Evolutionary conservation across 2,888 invertebrate genomes (phyloP), one percentile per base, ranked within the genome.

Genomic region (Meiosimyza decipiens): DNA sequence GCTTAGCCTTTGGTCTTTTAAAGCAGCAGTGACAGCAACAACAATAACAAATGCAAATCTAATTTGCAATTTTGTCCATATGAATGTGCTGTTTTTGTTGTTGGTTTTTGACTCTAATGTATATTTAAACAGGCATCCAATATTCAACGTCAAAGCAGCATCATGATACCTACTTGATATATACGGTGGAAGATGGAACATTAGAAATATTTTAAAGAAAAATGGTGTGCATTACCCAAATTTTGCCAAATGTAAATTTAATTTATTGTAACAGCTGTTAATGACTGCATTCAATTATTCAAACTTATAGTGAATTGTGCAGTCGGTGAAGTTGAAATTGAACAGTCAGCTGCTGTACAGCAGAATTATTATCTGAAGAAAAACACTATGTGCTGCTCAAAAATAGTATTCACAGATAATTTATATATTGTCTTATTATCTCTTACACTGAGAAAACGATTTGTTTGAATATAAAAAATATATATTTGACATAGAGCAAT

Each of bases 31-130:
- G 22, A 59, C 13, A n/a, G 7, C 54, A 5, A 7, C 40, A 40
- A 40, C 40, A 40, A 40, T 40, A 52, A 22, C 33, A 68, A 74
- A 74, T 73, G 65, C 49, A 68, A 69, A 65, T 69, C 55, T 71
- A 69, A 73, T 74, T 66, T 64, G 18, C 33, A 59, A 72, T 74
- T 69, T 71, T 55, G 9, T 40, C 54, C 70, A 70, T 63, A 63
- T 54, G 47, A 40, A 63, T 40, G 54, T 54, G 52, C 55, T 9
- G 40, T 40, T 40, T 6, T 40, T 40, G 40, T 40, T 40, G 9
- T 40, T 40, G 40, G 6, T 40, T 9, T 40, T 70, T 62, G n/a
- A 40, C 63, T 52, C 52, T 74, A 74, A 74, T 74, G 72, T 52
- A 49, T 59, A 68, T 73, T 71, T 74, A 71, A 74, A 60, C 40